These are phyloP conservation scores for Cromileptes altivelis DNA, from an alignment of 2,113 vertebrate genomes.

Conservation along the genomic window DNA sequence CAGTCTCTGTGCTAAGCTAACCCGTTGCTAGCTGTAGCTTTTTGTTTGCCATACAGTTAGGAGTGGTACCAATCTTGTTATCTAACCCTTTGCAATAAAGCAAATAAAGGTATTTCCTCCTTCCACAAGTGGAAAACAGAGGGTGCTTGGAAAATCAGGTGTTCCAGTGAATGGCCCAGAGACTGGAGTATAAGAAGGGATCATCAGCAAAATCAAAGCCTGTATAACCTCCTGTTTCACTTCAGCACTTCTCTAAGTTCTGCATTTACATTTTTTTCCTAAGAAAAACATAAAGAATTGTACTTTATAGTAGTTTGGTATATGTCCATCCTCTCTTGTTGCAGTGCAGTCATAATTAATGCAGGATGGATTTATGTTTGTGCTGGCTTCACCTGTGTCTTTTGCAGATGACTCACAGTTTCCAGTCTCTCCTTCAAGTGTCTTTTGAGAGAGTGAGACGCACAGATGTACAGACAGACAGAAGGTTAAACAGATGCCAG, in stretches of 20 bases:
- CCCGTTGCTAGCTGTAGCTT: neutral
- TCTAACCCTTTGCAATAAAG: neutral
- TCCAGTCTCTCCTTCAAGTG: slow-evolving; percentile 10
- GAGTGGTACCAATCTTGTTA: neutral
- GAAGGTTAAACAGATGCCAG: slow-evolving; percentile 29
- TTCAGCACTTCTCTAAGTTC: neutral
- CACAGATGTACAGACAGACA: neutral
- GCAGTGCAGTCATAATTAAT: neutral
- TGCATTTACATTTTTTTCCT: neutral
- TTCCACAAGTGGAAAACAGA: neutral
- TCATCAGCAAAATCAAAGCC: slow-evolving; percentile 4
- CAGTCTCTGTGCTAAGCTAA: neutral
- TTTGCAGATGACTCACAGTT: slow-evolving; percentile 5
- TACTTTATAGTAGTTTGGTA: neutral
- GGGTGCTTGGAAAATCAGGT: too few species aligned
- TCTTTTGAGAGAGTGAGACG: neutral
- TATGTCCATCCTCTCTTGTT: neutral
- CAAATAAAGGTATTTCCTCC: neutral
- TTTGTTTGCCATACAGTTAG: neutral
- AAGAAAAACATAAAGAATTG: neutral
- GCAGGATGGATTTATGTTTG: neutral
- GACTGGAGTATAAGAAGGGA: neutral
- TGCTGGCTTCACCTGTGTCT: neutral
- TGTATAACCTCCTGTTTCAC: neutral
- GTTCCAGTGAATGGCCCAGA: neutral